Base-by-base conservation (phyloP, 2,888 invertebrate genomes). In the Drosophila borealis region DNA sequence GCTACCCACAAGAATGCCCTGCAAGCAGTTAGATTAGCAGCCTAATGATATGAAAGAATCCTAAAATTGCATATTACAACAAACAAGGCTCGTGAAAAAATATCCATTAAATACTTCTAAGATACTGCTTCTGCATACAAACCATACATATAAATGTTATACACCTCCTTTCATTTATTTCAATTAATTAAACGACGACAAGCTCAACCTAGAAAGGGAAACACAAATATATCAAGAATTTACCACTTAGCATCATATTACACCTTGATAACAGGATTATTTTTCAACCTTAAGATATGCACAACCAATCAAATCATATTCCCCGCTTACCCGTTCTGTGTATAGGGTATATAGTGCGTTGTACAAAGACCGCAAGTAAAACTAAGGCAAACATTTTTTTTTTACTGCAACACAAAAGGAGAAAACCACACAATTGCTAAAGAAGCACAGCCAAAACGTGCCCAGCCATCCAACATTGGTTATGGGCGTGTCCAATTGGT, bases 401-500 rank as follows among this genome's bases (percentile, higher is more conserved):
- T 65, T 62, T 63, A 54, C 78, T 72, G 19, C 67, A 65, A 66
- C 44, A 46, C 36, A 64, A 49, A 42, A 60, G 50, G 21, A 44
- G 21, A 36, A 57, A 61, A 41, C n/a, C 57, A 50, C 56, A 66
- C 50, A 77, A 46, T 41, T 55, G 42, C 46, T 55, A 45, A 29
- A 39, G 48, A 37, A 44, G 17, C 42, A 51, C 33, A 39, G 36
- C 46, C 46, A 14, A 62, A 37, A 17, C 10, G 10, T 17, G 41
- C 14, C 34, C 19, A 8, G n/a, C 49, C 33, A 2, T 19, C n/a
- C 0, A 4, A 25, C 46, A 17, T 42, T 39, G 53, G 41, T 19
- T 56, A 53, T 69, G 70, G 81, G 81, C 75, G 81, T 72, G 87
- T 50, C 82, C 60, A 1, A 42, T 19, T 44, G 46, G 34, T 29